phyloP scores from a whole-genome alignment of 2,113 vertebrate species.

The Pollimyrus isidori region DNA sequence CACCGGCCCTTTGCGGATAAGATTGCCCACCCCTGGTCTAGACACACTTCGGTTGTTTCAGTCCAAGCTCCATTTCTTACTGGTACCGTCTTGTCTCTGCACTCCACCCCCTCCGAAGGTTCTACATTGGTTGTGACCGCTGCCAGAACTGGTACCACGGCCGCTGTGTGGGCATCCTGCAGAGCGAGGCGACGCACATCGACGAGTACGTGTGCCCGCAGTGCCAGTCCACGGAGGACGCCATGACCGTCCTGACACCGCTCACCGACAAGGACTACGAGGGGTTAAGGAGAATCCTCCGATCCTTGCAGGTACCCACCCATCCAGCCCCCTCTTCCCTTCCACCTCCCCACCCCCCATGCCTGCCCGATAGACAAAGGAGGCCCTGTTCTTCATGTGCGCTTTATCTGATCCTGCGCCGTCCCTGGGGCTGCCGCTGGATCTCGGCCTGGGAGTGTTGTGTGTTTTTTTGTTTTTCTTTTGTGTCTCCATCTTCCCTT shows the following conservation, averaged over 20 bases:
- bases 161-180: slow-evolving; percentile 94
- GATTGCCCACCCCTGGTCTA: too few relatives aligned
- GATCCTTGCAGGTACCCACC: slow-evolving; percentile 80
- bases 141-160: slow-evolving; percentile 99
- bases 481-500: background rate
- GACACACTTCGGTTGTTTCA: background rate
- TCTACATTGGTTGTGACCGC: slow-evolving; percentile 96
- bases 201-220: slow-evolving; percentile 96
- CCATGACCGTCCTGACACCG: slow-evolving; percentile 95
- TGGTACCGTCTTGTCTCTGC: background rate
- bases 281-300: slow-evolving; percentile 86
- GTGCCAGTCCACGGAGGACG: slow-evolving; percentile 96
- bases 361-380: slow-evolving; percentile 4
- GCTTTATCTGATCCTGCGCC: slow-evolving; percentile 14
- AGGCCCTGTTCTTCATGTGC: slow-evolving; percentile 7
- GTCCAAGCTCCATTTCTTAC: background rate
- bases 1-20: too few relatives aligned
- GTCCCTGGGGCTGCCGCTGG: slow-evolving; percentile 2
- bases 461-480: background rate
- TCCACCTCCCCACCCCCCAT: background rate
- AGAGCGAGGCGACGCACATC: slow-evolving; percentile 94
- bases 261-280: slow-evolving; percentile 96
- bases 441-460: slow-evolving; percentile 14
- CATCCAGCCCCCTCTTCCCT: background rate
- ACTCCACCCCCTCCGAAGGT: slow-evolving; percentile 55